Base-by-base conservation (phyloP, 2,888 invertebrate species). In the Euproctis similis region DNA sequence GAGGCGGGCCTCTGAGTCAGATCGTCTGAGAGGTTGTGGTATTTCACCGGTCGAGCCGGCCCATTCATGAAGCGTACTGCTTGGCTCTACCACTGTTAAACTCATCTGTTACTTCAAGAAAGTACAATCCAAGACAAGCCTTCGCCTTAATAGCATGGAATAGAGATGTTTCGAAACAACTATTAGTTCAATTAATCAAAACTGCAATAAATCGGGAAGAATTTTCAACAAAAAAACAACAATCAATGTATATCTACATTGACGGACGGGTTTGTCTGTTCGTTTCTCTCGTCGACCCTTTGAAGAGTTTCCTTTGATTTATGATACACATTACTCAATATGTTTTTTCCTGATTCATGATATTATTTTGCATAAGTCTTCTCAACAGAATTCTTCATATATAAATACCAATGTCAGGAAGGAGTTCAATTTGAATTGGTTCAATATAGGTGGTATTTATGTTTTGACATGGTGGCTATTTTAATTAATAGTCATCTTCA, bases 261-360 rank as follows among this genome's bases (percentile, higher is more conserved):
- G 39, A 30, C 31, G 35, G 26, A 46, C 32, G 35, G 32, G 17
- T 34, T 37, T 28, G 22, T 34, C 43, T 48, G 46, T 53, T 44
- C 46, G 39, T 47, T 44, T 46, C 42, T 46, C 40, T 45, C 45
- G 39, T 42, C 42, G 30, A 46, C 44, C 35, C 46, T 56, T 54
- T 56, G 52, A 56, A 53, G 44, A 53, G 32, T 26, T 39, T n/a
- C 34, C 29, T 24, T 25, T 37, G 34, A 40, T 48, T 52, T 48
- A 38, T 47, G 39, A 39, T 44, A 38, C 26, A 38, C 38, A 48
- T 49, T 39, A 52, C 42, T 45, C 36, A 36, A 45, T 31, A 35
- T 31, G 25, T 41, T 33, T 42, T 52, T 34, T 27, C 37, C 28
- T 42, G 45, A 50, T 37, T 52, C 42, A 48, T 36, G 30, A 36